Evolutionary conservation across 2,797 vertebrate genomes (phyloP), one percentile per base, ranked within the genome.

Genomic region (Megaceryle alcyon): DNA sequence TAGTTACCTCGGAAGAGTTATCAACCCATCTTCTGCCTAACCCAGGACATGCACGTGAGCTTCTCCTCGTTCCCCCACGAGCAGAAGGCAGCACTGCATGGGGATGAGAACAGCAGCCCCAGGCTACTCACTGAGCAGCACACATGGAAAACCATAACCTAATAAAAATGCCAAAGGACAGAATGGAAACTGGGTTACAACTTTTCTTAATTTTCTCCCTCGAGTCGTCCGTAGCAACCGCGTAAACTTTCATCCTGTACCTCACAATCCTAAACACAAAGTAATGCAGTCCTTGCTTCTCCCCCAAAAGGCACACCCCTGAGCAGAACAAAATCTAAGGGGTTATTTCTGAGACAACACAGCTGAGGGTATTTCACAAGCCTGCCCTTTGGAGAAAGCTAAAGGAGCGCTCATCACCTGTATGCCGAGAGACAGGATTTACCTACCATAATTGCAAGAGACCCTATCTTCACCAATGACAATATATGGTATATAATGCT

Each of bases 391-490:
- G 69, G 60, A 84, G 81, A 76, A 88, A 43, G 59, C 92, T 91
- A 80, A 84, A 66, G 81, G 56, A 91, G 68, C 81, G 82, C 94
- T 79, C 85, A 75, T 59, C 81, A 69, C 54, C 46, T 69, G 33
- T 44, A 43, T 28, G 82, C 59, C 25, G 3, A 63, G 94, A 94
- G 84, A 91, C 78, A 83, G 93, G 91, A 97, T 96, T 97, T 97
- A 94, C 96, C 95, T 97, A 75, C 79, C 7, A 3, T 68, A 97
- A 97, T 89, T 95, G 94, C 96, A 88, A 91, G 94, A 86, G 93
- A 93, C 91, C 41, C 39, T 69, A 85, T 95, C 95, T 92, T 69
- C 60, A 23, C 82, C 22, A 8, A 88, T 91, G 97, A 97, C 97
- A 94, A 95, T 79, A 80, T 90, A 65, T 20, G 71, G 93, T 63